Evolutionary conservation across 2,888 invertebrate genomes (phyloP).

Genomic region (Phytoseiulus persimilis): DNA sequence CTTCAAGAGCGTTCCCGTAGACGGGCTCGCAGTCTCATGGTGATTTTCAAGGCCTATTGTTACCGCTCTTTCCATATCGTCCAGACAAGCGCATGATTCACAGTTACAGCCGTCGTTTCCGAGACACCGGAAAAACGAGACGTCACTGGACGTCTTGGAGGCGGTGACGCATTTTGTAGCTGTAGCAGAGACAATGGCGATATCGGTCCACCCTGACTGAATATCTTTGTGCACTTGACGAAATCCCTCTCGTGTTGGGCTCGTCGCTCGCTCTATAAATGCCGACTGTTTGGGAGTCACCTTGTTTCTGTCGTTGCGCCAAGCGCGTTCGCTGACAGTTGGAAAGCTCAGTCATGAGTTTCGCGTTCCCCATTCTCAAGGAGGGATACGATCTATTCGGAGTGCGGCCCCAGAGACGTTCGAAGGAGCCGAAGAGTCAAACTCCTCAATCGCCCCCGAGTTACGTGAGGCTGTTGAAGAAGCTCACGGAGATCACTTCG

Average conservation of each 20-base stretch:
- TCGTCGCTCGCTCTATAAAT: neutral
- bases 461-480: neutral
- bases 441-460: neutral
- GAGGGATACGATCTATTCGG: slow-evolving; percentile 20
- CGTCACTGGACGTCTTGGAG: neutral
- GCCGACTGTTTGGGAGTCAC: neutral
- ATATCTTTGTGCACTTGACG: neutral
- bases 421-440: neutral
- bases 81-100: neutral
- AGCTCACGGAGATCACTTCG: neutral
- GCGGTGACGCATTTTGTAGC: neutral
- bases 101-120: neutral
- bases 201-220: neutral
- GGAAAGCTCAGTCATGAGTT: neutral
- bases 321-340: neutral
- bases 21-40: neutral
- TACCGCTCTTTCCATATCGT: neutral
- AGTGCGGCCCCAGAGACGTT: neutral
- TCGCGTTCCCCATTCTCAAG: slow-evolving; percentile 6
- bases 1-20: neutral
- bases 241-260: neutral
- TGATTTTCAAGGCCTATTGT: neutral
- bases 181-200: neutral
- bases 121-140: neutral
- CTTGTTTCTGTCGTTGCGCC: neutral